Percentiles rank a stretch among this genome's conserved stretches.
These are phyloP conservation scores for Procapra przewalskii DNA, from an alignment of 2,113 vertebrate genomes.

Conservation along the genomic window DNA sequence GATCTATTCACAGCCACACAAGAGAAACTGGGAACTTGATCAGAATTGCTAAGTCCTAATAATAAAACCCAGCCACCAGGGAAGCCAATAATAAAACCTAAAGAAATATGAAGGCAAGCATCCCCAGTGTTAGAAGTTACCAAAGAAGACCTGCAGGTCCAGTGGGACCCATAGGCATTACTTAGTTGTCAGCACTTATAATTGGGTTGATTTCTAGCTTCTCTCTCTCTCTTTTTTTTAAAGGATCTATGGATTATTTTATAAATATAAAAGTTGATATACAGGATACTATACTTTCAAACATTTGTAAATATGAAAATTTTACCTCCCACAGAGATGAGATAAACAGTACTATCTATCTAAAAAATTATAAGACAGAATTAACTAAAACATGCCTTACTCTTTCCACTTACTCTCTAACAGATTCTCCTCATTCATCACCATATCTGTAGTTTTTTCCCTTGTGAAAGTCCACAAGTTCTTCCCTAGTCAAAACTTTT, in stretches of 20 bases:
- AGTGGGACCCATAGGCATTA: background rate
- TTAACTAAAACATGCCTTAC: background rate
- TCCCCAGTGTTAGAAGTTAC: background rate
- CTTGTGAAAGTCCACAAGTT: background rate
- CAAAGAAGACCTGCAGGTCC: background rate
- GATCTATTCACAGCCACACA: background rate
- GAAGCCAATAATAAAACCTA: conserved; percentile 25
- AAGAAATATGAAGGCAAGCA: conserved; percentile 1
- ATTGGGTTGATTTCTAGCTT: background rate
- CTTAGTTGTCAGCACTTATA: background rate
- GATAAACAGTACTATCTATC: background rate
- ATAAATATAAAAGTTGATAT: background rate
- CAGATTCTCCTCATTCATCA: background rate
- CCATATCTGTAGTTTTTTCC: background rate
- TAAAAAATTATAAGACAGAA: background rate
- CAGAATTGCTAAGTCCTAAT: conserved; percentile 50
- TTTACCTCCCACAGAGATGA: background rate
- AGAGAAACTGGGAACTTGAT: background rate
- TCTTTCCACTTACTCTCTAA: background rate
- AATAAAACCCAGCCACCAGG: background rate
- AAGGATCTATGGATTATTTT: background rate
- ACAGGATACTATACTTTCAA: background rate
- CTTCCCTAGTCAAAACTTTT: background rate
- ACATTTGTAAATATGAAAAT: conserved; percentile 7
- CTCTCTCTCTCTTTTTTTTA: background rate